Evolutionary conservation across 2,888 invertebrate genomes (phyloP).

Genomic region (Athalia circularis): DNA sequence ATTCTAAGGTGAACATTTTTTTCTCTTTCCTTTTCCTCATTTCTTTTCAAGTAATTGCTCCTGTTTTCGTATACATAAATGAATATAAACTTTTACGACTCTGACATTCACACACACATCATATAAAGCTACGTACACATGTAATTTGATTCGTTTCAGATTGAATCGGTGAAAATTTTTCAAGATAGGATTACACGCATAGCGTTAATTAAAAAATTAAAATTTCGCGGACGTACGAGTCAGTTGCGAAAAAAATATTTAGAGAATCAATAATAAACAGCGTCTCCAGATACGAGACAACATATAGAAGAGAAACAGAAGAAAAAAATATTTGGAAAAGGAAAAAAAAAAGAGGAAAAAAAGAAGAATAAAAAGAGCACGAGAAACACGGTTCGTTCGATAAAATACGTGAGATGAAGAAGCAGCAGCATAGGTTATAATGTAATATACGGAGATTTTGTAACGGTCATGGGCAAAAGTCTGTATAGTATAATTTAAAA

Average conservation of each 20-base stretch:
- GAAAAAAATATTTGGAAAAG: no score
- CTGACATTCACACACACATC: neutral
- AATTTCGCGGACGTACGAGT: no score
- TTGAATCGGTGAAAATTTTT: constrained; percentile 7
- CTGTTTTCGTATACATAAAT: neutral
- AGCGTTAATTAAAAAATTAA: constrained; percentile 18
- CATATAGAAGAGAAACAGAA: no score
- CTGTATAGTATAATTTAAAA: constrained; percentile 55
- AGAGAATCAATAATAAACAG: no score
- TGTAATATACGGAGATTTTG: neutral
- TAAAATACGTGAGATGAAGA: no score
- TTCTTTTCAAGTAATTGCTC: constrained; percentile 14
- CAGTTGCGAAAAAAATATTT: no score
- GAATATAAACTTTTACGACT: constrained; percentile 27
- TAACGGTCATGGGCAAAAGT: constrained; percentile 2
- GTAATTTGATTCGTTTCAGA: neutral
- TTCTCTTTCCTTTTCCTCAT: neutral
- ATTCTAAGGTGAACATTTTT: neutral
- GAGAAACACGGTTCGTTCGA: no score
- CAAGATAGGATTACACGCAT: neutral
- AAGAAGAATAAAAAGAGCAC: no score
- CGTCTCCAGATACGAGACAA: no score
- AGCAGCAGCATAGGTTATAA: neutral
- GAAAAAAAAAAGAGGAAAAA: no score
- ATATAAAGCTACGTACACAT: neutral